These are phyloP conservation scores for Procambarus virginalis DNA, from an alignment of 1,140 invertebrate species.

Conservation along the genomic window DNA sequence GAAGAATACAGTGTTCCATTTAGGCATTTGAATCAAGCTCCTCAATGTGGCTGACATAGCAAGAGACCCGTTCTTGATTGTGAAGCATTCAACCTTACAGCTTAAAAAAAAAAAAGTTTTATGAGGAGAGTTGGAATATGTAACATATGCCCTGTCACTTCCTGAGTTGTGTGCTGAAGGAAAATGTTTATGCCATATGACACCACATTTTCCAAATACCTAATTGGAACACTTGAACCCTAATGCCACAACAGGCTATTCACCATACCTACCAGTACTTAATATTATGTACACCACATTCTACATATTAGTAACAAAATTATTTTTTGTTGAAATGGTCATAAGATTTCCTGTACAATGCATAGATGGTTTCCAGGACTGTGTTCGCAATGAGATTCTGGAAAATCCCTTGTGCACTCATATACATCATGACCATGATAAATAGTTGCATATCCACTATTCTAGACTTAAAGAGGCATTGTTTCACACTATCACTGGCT, in stretches of 20 bases:
- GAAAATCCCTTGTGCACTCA: constrained; percentile 56
- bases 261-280: constrained; percentile 56
- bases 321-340: constrained; percentile 56
- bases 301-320: constrained; percentile 58
- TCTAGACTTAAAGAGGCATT: constrained; percentile 46
- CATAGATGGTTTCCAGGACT: constrained; percentile 62
- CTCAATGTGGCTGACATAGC: constrained; percentile 44
- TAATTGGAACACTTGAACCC: constrained; percentile 59
- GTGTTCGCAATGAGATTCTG: constrained; percentile 43
- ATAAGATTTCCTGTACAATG: constrained; percentile 62
- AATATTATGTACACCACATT: constrained; percentile 57
- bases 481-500: constrained; percentile 40
- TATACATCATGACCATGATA: constrained; percentile 57
- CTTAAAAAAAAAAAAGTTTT: constrained; percentile 47
- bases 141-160: constrained; percentile 66
- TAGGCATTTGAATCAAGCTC: constrained; percentile 44
- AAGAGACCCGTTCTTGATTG: constrained; percentile 63
- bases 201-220: constrained; percentile 40
- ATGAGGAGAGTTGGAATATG: constrained; percentile 59
- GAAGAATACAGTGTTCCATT: constrained; percentile 59
- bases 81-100: constrained; percentile 61
- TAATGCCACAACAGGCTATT: constrained; percentile 33
- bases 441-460: constrained; percentile 43
- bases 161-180: constrained; percentile 62
- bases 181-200: constrained; percentile 51